phyloP scores from a whole-genome alignment of 2,888 invertebrate species.

The Galerucella calmariensis region DNA sequence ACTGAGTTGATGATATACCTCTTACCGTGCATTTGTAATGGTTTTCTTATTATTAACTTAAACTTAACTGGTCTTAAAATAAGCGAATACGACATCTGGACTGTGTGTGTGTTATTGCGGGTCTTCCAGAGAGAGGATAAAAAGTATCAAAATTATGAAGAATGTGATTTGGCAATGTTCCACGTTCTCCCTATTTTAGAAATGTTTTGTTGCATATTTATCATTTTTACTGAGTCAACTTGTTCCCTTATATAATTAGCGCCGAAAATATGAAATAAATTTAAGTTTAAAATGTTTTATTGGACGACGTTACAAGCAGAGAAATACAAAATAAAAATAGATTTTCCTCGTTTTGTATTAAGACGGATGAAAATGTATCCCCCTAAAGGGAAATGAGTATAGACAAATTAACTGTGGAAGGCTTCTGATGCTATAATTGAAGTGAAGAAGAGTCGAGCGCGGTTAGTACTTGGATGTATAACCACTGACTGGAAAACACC shows the following conservation, averaged over 20 bases:
- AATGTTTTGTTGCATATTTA: conserved; percentile 5
- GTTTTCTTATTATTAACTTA: conserved; percentile 11
- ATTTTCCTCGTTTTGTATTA: too few relatives aligned
- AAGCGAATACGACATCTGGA: conserved; percentile 10
- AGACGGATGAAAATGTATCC: too few relatives aligned
- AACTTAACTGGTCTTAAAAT: conserved; percentile 15
- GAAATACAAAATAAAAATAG: too few relatives aligned
- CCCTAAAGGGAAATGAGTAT: too few relatives aligned
- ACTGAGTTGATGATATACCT: conserved; percentile 10
- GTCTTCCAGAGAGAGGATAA: neutral
- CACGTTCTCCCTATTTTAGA: conserved; percentile 14
- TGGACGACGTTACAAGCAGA: neutral
- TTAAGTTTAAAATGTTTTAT: neutral
- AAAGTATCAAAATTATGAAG: conserved; percentile 4
- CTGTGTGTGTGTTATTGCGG: neutral
- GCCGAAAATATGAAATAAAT: neutral
- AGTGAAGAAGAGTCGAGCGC: too few relatives aligned
- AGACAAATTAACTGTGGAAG: too few relatives aligned
- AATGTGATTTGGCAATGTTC: conserved; percentile 6
- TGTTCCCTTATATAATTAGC: neutral
- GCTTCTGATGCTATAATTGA: too few relatives aligned
- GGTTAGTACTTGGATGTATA: too few relatives aligned
- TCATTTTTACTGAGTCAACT: neutral
- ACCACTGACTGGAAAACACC: too few relatives aligned
- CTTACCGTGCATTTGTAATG: conserved; percentile 12